Percentiles rank a stretch among this genome's conserved stretches.
Conservation (phyloP, 2,797 vertebrate species). For the Schizopygopsis malacanthus region DNA sequence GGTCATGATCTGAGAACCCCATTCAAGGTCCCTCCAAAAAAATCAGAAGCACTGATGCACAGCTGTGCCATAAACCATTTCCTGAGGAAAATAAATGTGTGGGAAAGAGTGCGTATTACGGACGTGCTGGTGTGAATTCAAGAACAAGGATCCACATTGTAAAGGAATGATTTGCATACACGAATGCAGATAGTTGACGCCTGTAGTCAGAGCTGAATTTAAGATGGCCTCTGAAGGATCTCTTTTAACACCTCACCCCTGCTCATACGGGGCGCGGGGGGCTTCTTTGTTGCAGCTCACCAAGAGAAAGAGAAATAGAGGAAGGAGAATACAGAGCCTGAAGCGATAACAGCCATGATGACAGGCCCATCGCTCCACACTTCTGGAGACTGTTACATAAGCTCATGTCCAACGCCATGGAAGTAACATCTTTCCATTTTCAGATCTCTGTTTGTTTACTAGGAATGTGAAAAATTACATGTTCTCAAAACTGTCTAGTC, state of each 20-base stretch:
- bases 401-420: slow-evolving; percentile 1
- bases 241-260: slow-evolving; percentile 69
- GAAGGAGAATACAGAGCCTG: slow-evolving; percentile 39
- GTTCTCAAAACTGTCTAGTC: not conserved
- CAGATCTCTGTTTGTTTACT: not conserved
- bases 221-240: slow-evolving; percentile 74
- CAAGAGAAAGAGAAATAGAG: slow-evolving; percentile 48
- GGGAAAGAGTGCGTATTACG: not conserved
- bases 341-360: slow-evolving; percentile 38
- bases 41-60: not conserved
- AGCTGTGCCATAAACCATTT: slow-evolving; percentile 26
- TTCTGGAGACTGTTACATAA: slow-evolving; percentile 8
- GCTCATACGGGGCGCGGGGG: slow-evolving; percentile 56
- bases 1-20: not conserved
- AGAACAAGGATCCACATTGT: not conserved
- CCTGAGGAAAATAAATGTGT: not conserved
- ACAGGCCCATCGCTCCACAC: slow-evolving; percentile 39
- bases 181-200: slow-evolving; percentile 1
- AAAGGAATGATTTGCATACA: slow-evolving; percentile 3
- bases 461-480: not conserved
- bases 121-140: not conserved
- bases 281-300: slow-evolving; percentile 69
- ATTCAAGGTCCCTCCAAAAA: not conserved
- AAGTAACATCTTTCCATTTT: not conserved
- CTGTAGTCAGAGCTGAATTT: slow-evolving; percentile 50